Evolutionary conservation across 2,797 vertebrate genomes (phyloP).

Genomic region (Rhinoraja longicauda): DNA sequence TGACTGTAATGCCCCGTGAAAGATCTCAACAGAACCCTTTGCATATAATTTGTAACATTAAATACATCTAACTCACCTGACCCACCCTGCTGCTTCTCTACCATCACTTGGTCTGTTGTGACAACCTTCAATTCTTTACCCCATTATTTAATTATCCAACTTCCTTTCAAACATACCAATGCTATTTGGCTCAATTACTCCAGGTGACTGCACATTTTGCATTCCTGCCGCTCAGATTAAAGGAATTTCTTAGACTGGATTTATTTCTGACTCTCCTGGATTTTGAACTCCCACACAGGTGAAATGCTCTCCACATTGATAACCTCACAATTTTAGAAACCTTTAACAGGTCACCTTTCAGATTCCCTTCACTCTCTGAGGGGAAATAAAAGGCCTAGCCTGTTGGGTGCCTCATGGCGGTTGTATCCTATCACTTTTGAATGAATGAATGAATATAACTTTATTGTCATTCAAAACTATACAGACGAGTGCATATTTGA

Average conservation of each 20-base stretch:
- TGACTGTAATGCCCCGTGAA: neutral
- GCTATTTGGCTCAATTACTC: neutral
- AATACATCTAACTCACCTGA: neutral
- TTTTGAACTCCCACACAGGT: too few species aligned
- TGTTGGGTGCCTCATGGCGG: neutral
- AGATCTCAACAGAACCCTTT: neutral
- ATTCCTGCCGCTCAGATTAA: too few species aligned
- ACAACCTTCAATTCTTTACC: neutral
- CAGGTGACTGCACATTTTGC: neutral
- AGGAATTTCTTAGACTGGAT: too few species aligned
- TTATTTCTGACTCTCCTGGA: too few species aligned
- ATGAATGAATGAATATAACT: too few species aligned
- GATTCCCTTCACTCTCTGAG: neutral
- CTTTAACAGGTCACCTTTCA: neutral
- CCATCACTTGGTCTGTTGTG: neutral
- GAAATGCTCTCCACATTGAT: too few species aligned
- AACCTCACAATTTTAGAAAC: too few species aligned
- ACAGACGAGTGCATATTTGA: too few species aligned
- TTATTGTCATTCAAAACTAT: too few species aligned
- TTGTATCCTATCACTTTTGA: too few species aligned
- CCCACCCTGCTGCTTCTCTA: neutral
- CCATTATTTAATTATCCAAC: neutral
- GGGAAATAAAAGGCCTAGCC: neutral
- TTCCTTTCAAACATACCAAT: neutral
- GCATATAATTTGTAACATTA: neutral